A percentile compares a stretch with the other conserved stretches of the same genome.
phyloP scores from a whole-genome alignment of 2,113 vertebrate species.

The Pteruthius melanotis region DNA sequence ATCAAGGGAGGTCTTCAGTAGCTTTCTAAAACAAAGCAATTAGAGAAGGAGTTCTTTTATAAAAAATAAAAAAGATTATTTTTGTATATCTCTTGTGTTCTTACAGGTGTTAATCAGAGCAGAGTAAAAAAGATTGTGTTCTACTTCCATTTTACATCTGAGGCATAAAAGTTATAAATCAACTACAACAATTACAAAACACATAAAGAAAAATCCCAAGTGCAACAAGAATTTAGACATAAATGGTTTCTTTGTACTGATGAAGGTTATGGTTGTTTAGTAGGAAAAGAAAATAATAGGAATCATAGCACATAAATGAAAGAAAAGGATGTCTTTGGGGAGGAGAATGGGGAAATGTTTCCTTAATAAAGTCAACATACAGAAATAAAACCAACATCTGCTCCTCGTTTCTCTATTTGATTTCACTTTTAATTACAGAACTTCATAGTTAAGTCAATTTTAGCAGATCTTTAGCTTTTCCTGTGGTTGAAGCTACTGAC shows the following conservation, averaged over 20 bases:
- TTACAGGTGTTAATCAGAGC: constrained; percentile 48
- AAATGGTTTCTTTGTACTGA: constrained; percentile 23
- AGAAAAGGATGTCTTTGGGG: constrained; percentile 21
- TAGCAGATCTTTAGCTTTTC: neutral
- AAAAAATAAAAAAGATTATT: constrained; percentile 40
- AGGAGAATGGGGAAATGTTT: constrained; percentile 41
- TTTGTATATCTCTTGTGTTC: constrained; percentile 49
- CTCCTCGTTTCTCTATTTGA: constrained; percentile 31
- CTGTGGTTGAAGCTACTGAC: constrained; percentile 3
- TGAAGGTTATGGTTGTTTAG: constrained; percentile 25
- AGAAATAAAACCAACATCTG: constrained; percentile 60
- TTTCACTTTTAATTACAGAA: constrained; percentile 61
- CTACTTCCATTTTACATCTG: constrained; percentile 26
- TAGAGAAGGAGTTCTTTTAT: constrained; percentile 53
- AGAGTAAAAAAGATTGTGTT: constrained; percentile 38
- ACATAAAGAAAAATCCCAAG: constrained; percentile 45
- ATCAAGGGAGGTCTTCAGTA: constrained; percentile 82
- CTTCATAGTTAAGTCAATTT: constrained; percentile 13
- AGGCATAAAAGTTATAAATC: constrained; percentile 51
- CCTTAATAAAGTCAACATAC: constrained; percentile 48
- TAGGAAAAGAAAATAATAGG: constrained; percentile 12
- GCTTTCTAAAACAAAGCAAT: constrained; percentile 70
- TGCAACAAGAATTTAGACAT: constrained; percentile 39
- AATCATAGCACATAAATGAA: constrained; percentile 33
- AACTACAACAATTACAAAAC: constrained; percentile 36